Evolutionary conservation across 2,797 vertebrate species (phyloP).

Genomic region (Todus mexicanus): DNA sequence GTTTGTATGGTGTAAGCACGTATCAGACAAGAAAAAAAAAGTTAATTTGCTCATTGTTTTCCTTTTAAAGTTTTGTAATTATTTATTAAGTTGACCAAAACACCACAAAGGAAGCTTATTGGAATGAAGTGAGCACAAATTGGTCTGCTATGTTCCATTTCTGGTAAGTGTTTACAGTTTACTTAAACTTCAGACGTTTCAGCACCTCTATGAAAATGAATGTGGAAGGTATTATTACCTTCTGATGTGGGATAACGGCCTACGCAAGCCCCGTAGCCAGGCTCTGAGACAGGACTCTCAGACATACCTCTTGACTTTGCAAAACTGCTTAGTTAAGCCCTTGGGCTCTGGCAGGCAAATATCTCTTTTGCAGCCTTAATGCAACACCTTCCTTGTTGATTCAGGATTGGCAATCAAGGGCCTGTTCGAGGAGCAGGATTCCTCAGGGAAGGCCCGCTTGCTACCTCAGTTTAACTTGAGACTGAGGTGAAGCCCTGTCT

Average conservation of each 20-base stretch:
- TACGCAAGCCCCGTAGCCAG: no score
- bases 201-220: not conserved
- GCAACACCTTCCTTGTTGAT: not conserved
- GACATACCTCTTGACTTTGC: no score
- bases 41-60: not conserved
- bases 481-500: not conserved
- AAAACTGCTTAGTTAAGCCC: no score
- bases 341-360: no score
- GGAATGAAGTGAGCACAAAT: not conserved
- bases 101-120: not conserved
- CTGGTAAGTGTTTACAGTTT: not conserved
- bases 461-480: not conserved
- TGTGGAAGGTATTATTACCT: not conserved
- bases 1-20: not conserved
- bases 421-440: not conserved
- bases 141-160: not conserved
- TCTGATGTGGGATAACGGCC: no score
- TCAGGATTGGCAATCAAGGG: not conserved
- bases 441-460: not conserved
- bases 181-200: not conserved
- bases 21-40: not conserved
- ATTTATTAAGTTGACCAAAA: not conserved
- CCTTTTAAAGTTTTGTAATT: not conserved
- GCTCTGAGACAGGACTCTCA: no score
- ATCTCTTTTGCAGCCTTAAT: no score